phyloP scores from a whole-genome alignment of 2,113 vertebrate species.

The Oncorhynchus kisutch region DNA sequence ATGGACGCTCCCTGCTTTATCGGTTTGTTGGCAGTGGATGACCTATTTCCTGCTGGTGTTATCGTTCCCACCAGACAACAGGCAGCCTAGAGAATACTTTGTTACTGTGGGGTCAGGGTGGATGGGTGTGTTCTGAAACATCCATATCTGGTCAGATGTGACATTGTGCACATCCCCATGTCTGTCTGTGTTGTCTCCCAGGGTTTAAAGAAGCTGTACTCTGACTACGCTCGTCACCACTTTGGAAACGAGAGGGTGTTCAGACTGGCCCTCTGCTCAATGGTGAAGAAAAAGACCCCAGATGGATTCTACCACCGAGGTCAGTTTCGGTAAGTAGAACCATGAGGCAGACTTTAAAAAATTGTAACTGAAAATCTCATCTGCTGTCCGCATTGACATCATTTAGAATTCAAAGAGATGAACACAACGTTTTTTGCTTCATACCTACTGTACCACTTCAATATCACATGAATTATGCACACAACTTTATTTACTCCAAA shows the following conservation, averaged over 20 bases:
- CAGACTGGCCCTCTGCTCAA: conserved; percentile 91
- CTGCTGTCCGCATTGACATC: too few species aligned
- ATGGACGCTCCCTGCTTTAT: background rate
- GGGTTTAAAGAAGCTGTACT: conserved; percentile 88
- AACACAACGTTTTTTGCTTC: too few species aligned
- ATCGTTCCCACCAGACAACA: too few species aligned
- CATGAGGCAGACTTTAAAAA: too few species aligned
- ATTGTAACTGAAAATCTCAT: too few species aligned
- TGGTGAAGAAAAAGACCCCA: conserved; percentile 89
- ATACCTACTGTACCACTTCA: too few species aligned
- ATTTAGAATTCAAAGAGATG: too few species aligned
- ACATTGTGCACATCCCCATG: background rate
- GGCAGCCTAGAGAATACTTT: too few species aligned
- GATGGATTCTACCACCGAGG: conserved; percentile 90
- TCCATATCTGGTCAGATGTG: background rate
- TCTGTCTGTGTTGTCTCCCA: conserved; percentile 46
- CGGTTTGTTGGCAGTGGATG: background rate
- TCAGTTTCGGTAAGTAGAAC: background rate
- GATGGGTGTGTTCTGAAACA: background rate
- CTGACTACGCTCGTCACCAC: conserved; percentile 73
- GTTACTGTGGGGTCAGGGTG: conserved; percentile 13
- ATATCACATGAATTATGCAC: too few species aligned
- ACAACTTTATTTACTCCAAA: too few species aligned
- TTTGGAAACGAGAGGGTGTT: conserved; percentile 87
- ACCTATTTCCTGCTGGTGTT: conserved; percentile 4